phyloP scores from a whole-genome alignment of 2,113 vertebrate genomes.

The Copsychus sechellarum region DNA sequence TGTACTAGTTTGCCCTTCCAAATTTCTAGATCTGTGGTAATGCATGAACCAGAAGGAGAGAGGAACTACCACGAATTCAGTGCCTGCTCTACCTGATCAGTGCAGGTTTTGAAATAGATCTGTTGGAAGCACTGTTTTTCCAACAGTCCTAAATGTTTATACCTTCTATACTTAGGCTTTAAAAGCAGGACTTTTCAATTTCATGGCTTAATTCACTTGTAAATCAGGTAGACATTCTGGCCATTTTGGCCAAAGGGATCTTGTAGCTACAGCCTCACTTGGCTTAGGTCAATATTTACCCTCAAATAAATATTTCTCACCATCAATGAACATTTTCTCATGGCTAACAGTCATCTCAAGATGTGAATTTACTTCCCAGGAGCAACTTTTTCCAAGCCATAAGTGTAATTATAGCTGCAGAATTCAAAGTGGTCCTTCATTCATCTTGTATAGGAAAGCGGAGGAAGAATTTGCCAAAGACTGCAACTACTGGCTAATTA shows the following conservation, averaged over 20 bases:
- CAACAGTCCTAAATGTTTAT: not conserved
- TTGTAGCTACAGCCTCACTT: not conserved
- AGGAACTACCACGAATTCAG: not conserved
- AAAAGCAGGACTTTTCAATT: not conserved
- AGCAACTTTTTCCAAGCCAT: not conserved
- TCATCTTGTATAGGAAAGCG: not conserved
- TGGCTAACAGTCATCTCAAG: not conserved
- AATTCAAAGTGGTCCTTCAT: not conserved
- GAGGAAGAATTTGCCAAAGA: not conserved
- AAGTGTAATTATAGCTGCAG: not conserved
- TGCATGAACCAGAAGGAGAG: not conserved
- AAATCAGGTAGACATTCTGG: not conserved
- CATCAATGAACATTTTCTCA: not conserved
- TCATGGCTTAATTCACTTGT: not conserved
- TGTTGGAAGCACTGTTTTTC: not conserved
- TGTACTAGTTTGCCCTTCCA: not conserved
- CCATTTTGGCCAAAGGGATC: rapidly evolving
- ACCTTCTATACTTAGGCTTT: not conserved
- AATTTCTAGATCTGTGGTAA: not conserved
- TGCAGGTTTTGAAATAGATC: not conserved
- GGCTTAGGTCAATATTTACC: not conserved
- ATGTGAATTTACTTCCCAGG: not conserved
- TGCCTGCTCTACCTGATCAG: not conserved
- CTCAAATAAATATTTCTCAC: not conserved
- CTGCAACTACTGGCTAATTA: not conserved